Percentiles rank a stretch among this genome's conserved stretches.
Evolutionary conservation across 2,888 invertebrate species (phyloP).

Genomic region (Allophyes oxyacanthae): DNA sequence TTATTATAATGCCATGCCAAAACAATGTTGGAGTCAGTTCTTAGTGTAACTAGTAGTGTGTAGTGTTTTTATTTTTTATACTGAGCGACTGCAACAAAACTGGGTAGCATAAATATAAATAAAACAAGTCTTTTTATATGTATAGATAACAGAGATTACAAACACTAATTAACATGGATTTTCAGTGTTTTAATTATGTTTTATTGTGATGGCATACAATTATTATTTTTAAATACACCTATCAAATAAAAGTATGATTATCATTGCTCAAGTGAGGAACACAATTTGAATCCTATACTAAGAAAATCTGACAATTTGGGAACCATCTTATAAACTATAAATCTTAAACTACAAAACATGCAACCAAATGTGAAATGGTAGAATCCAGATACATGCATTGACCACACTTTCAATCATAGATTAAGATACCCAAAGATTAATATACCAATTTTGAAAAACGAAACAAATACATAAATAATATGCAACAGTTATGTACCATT

Average conservation of each 20-base stretch:
- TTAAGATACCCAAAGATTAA: slow-evolving; percentile 25
- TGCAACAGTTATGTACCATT: slow-evolving; percentile 82
- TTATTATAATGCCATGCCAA: no score
- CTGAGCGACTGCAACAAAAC: background rate
- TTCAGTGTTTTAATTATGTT: background rate
- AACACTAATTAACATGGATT: background rate
- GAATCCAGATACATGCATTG: slow-evolving; percentile 44
- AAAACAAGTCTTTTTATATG: no score
- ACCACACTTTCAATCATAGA: slow-evolving; percentile 14
- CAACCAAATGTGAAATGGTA: slow-evolving; percentile 49
- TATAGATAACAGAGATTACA: background rate
- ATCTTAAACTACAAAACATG: slow-evolving; percentile 48
- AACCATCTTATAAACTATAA: slow-evolving; percentile 19
- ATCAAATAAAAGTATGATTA: slow-evolving; percentile 6
- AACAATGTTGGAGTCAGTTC: no score
- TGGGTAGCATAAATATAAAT: slow-evolving; percentile 2
- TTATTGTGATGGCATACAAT: slow-evolving; percentile 1
- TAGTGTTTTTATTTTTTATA: no score
- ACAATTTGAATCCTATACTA: background rate
- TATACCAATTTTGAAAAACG: slow-evolving; percentile 15
- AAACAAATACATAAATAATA: slow-evolving; percentile 60
- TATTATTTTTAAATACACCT: background rate
- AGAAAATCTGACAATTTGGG: slow-evolving; percentile 15
- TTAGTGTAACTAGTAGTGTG: no score
- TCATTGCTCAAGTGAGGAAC: background rate